Conservation (phyloP, 2,113 vertebrate species). For the Siniperca knerii region DNA sequence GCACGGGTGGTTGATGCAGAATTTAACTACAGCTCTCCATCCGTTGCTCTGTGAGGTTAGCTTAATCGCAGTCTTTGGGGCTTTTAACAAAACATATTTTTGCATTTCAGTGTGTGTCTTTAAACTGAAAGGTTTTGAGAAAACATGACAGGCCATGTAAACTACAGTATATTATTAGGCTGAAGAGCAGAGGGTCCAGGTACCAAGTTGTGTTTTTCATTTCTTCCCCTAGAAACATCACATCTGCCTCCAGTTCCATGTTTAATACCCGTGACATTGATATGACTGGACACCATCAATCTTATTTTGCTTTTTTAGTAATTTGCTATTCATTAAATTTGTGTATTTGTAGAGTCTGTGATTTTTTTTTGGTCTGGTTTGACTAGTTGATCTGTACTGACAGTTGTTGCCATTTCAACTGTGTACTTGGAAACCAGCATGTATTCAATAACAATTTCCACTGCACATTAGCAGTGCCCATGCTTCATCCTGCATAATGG, state of each 20-base stretch:
- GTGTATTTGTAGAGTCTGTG: neutral
- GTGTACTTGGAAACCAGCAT: conserved; percentile 59
- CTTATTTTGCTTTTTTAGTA: neutral
- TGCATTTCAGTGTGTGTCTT: neutral
- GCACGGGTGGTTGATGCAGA: conserved; percentile 69
- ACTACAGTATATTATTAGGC: neutral
- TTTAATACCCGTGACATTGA: neutral
- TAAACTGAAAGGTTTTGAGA: neutral
- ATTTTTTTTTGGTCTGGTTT: conserved; percentile 41
- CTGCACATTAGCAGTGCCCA: neutral
- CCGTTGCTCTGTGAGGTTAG: conserved; percentile 12
- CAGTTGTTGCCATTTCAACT: conserved; percentile 45
- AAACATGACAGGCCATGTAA: neutral
- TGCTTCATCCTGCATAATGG: conserved; percentile 5
- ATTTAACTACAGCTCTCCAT: conserved; percentile 60
- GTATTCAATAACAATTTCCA: conserved; percentile 39
- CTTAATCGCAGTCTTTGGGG: neutral
- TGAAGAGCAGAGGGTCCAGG: neutral
- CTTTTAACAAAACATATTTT: conserved; percentile 5
- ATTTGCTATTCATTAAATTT: conserved; percentile 21
- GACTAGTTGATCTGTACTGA: conserved; percentile 39
- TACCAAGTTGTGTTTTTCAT: neutral
- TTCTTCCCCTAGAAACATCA: neutral
- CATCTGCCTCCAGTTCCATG: neutral
- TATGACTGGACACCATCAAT: neutral